phyloP scores from a whole-genome alignment of 1,140 invertebrate genomes.

The Drosophila carrolli region DNA sequence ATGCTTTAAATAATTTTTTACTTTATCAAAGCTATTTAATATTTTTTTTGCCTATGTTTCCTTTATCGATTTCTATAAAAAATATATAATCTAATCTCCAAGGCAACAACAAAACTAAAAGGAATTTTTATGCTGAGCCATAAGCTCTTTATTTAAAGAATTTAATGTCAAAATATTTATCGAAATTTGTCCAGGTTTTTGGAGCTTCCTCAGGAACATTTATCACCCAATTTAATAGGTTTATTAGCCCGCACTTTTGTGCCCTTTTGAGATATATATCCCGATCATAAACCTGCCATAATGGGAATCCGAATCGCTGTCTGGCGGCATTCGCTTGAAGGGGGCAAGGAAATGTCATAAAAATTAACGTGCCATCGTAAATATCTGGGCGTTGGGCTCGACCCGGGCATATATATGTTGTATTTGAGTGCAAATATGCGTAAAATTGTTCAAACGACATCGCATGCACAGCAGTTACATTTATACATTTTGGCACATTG shows the following conservation, averaged over 20 bases:
- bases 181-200: neutral
- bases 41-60: too few species aligned
- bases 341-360: constrained; percentile 62
- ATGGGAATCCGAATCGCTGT: constrained; percentile 43
- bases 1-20: too few species aligned
- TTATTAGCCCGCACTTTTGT: constrained; percentile 35
- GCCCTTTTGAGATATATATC: constrained; percentile 20
- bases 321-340: constrained; percentile 35
- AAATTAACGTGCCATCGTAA: constrained; percentile 77
- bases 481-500: constrained; percentile 38
- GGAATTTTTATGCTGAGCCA: too few species aligned
- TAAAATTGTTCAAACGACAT: constrained; percentile 64
- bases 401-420: constrained; percentile 20
- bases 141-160: constrained; percentile 8
- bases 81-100: too few species aligned
- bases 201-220: constrained; percentile 8
- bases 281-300: constrained; percentile 14
- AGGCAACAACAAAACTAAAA: neutral
- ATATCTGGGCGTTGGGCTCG: constrained; percentile 48
- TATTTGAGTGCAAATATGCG: constrained; percentile 78
- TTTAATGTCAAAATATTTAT: neutral
- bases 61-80: too few species aligned
- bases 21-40: too few species aligned
- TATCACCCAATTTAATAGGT: constrained; percentile 39
- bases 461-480: constrained; percentile 30